Evolutionary conservation across 2,797 vertebrate genomes (phyloP), one percentile per base, ranked within the genome.

Genomic region (Cephalopachus bancanus): DNA sequence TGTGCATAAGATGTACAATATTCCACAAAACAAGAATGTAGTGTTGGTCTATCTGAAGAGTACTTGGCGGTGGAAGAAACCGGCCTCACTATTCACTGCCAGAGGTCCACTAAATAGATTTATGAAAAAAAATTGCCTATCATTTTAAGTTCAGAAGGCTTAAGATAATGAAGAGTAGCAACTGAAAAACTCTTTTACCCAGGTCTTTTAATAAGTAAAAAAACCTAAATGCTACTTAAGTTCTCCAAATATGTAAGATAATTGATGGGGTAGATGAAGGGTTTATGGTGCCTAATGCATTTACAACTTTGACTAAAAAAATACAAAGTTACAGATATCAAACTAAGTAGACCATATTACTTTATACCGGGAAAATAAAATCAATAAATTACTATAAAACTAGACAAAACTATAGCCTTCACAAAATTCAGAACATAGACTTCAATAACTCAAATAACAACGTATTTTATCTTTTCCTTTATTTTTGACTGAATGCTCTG

Each of bases 21-120:
- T 37, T 5, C 10, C 26, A 11, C 24, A n/a, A 26, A 53, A 24
- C 59, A 53, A 10, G 33, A 10, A 71, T 26, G 24, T 37, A 10
- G 10, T 11, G 5, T 10, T 16, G 9, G 20, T 4, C 3, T 59
- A 12, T 10, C 1, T 7, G 28, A 65, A n/a, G 10, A 28, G 22
- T 19, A 71, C 14, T 17, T 26, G 37, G 24, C 30, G 7, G 26
- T 2, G 3, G 44, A 26, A 51, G 3, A 60, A 86, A 71, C 7
- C 59, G 44, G 15, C 24, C 12, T 72, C 44, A 8, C 15, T 51
- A 78, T n/a, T 80, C 75, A 26, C 28, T 30, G 10, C 14, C 20
- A 20, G 28, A 64, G 33, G 8, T 30, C 10, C 44, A 14, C 3
- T 51, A 20, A 14, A n/a, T 37, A 44, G 8, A 14, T 71, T 71